Conservation (phyloP, 2,113 vertebrate species). For the Ciconia boyciana region DNA sequence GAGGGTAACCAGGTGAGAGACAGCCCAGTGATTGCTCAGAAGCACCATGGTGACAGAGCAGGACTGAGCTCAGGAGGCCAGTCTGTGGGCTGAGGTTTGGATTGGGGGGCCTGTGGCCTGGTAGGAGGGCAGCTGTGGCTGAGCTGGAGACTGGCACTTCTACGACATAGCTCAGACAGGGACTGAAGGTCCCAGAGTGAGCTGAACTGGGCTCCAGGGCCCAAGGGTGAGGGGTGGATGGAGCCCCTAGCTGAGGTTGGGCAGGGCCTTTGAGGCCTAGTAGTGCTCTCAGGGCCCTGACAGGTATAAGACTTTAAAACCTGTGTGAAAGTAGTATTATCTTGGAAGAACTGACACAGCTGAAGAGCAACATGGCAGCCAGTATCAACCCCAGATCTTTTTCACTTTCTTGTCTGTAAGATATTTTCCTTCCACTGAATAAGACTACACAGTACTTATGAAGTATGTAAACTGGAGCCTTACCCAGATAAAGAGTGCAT, state of each 20-base stretch:
- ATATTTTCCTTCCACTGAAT: neutral
- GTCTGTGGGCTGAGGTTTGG: neutral
- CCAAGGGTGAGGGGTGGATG: fast-evolving
- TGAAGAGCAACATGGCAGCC: neutral
- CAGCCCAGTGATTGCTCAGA: neutral
- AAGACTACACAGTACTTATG: neutral
- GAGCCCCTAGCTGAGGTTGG: neutral
- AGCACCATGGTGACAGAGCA: fast-evolving
- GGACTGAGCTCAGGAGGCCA: neutral
- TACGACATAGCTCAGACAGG: neutral
- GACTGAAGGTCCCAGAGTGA: fast-evolving
- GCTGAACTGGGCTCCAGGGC: neutral
- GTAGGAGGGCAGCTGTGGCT: neutral
- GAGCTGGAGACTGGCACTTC: neutral
- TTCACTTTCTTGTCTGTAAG: neutral
- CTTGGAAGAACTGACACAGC: neutral
- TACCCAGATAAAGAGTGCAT: neutral
- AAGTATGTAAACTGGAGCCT: neutral
- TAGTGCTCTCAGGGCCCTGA: neutral
- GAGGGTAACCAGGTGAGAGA: neutral
- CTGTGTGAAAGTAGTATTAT: neutral
- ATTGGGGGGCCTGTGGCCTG: fast-evolving
- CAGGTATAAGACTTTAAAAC: neutral
- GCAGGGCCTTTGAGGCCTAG: neutral
- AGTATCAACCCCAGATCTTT: neutral